Conservation (phyloP, 35 echinoderm and acorn worm genomes). For the Apostichopus californicus region DNA sequence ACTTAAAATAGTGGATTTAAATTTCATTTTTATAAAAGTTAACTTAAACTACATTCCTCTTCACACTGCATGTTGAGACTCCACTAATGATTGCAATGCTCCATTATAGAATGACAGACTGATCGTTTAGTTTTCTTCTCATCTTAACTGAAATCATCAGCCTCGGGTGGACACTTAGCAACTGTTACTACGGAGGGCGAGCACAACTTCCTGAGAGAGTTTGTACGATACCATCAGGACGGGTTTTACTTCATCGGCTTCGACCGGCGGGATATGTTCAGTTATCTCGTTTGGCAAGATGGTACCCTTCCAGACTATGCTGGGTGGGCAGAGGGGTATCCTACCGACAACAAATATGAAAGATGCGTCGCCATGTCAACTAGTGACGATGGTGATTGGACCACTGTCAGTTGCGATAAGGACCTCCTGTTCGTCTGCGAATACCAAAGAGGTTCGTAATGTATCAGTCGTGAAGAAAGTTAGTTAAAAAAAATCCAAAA, state of each 20-base stretch:
- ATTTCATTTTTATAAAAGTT: no score
- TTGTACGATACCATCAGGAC: constrained; percentile 51
- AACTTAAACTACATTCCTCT: no score
- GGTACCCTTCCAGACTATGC: constrained; percentile 60
- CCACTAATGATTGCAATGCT: no score
- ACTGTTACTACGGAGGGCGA: constrained; percentile 65
- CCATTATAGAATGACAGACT: no score
- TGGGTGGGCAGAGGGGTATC: constrained; percentile 56
- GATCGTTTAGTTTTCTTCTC: neutral
- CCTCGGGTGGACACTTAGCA: constrained; percentile 67
- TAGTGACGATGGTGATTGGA: constrained; percentile 68
- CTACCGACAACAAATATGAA: constrained; percentile 51
- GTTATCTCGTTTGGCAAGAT: constrained; percentile 68
- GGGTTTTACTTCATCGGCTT: constrained; percentile 73
- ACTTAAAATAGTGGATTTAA: no score
- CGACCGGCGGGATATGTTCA: constrained; percentile 57
- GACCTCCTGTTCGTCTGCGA: constrained; percentile 69
- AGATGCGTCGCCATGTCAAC: constrained; percentile 65
- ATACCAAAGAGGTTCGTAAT: constrained; percentile 70
- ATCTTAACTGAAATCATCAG: neutral
- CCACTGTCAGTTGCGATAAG: constrained; percentile 67
- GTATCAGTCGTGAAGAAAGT: no score
- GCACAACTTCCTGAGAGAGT: constrained; percentile 69
- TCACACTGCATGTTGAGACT: no score
- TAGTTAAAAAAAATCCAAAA: no score